Evolutionary conservation across 2,113 vertebrate species (phyloP).

Genomic region (Colinus virginianus): DNA sequence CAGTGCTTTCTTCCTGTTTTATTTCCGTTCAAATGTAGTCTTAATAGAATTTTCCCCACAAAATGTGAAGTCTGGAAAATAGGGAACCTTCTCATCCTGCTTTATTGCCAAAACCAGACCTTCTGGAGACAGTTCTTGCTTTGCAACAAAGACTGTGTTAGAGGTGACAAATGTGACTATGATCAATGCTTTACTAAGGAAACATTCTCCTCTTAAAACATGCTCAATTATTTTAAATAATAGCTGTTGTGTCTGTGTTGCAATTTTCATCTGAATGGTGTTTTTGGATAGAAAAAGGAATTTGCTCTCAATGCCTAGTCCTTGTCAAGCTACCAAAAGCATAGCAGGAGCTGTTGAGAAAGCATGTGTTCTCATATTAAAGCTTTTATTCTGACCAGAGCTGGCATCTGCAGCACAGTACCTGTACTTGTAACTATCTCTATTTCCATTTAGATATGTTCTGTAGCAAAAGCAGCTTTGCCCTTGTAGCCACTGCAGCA

Average conservation of each 20-base stretch:
- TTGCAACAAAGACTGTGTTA: constrained; percentile 8
- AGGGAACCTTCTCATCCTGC: constrained; percentile 6
- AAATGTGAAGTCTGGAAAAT: neutral
- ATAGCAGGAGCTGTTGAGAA: neutral
- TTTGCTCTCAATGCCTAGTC: constrained; percentile 40
- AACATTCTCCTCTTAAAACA: constrained; percentile 4
- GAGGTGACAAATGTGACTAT: constrained; percentile 12
- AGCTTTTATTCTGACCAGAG: constrained; percentile 20
- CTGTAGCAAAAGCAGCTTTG: constrained; percentile 18
- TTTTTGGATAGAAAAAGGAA: constrained; percentile 18
- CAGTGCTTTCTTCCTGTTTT: neutral
- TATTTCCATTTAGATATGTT: constrained; percentile 11
- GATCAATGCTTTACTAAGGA: constrained; percentile 59
- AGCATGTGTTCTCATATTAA: neutral
- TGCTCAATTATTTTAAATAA: constrained; percentile 30
- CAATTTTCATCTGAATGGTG: constrained; percentile 53
- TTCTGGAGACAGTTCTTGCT: constrained; percentile 40
- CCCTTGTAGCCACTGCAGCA: neutral
- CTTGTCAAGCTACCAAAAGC: neutral
- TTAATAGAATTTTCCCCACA: constrained; percentile 5
- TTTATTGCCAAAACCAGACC: constrained; percentile 28
- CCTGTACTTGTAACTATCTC: neutral
- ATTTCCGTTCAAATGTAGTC: constrained; percentile 27
- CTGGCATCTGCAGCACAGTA: neutral
- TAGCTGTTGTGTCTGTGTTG: constrained; percentile 38